These are phyloP conservation scores for Hyles euphorbiae DNA, from an alignment of 1,140 invertebrate genomes.

Conservation along the genomic window DNA sequence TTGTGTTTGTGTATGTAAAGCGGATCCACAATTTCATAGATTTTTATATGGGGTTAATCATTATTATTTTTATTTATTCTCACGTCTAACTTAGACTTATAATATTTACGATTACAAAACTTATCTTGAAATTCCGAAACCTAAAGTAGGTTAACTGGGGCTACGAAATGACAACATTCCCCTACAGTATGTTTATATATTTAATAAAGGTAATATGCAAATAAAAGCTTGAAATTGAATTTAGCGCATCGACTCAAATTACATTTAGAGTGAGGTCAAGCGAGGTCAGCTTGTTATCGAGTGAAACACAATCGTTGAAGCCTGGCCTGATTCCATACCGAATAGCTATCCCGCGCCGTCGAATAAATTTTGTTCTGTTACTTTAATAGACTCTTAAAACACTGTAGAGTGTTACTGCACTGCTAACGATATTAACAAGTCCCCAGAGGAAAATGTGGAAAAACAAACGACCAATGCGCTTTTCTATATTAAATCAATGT, in stretches of 20 bases:
- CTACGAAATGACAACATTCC: too few relatives aligned
- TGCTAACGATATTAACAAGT: not conserved
- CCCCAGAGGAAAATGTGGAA: too few relatives aligned
- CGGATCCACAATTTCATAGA: too few relatives aligned
- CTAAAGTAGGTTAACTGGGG: too few relatives aligned
- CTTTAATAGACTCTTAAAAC: not conserved
- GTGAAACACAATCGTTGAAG: slow-evolving; percentile 30
- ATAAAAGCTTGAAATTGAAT: slow-evolving; percentile 28
- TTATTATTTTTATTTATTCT: too few relatives aligned
- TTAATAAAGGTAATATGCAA: slow-evolving; percentile 26
- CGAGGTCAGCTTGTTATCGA: slow-evolving; percentile 29
- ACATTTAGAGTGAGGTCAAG: slow-evolving; percentile 29
- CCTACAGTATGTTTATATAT: not conserved
- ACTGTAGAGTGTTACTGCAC: not conserved
- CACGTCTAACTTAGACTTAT: too few relatives aligned
- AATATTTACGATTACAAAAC: too few relatives aligned
- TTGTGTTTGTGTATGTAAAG: too few relatives aligned
- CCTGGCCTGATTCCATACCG: slow-evolving; percentile 27
- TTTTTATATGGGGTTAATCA: too few relatives aligned
- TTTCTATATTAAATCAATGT: too few relatives aligned
- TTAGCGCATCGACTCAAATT: slow-evolving; percentile 31
- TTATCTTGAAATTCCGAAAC: too few relatives aligned
- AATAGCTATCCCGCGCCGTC: slow-evolving; percentile 16
- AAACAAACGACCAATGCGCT: too few relatives aligned
- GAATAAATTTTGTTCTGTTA: slow-evolving; percentile 1